These are phyloP conservation scores for Euplagia quadripunctaria DNA, from an alignment of 2,888 invertebrate genomes.

Conservation along the genomic window DNA sequence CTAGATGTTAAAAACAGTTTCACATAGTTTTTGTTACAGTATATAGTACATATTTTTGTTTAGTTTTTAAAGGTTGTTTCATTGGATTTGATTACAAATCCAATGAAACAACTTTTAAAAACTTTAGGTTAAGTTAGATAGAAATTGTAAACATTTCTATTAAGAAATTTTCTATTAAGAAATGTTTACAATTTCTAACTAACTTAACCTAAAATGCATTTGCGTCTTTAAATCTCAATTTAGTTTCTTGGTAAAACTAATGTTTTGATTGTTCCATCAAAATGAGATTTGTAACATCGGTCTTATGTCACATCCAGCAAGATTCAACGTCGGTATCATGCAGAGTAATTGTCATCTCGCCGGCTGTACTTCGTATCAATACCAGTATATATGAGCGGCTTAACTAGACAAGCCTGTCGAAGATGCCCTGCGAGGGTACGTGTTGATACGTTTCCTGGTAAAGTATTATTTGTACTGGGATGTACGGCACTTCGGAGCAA, in stretches of 20 bases:
- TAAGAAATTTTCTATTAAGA: no score
- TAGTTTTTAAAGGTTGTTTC: background rate
- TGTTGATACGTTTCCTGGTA: constrained; percentile 40
- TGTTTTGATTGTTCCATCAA: no score
- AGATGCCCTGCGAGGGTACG: constrained; percentile 54
- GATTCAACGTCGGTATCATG: constrained; percentile 25
- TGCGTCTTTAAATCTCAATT: background rate
- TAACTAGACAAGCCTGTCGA: constrained; percentile 58
- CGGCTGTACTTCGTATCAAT: constrained; percentile 69
- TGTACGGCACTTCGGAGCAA: constrained; percentile 41
- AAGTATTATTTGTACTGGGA: constrained; percentile 53
- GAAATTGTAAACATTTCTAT: no score
- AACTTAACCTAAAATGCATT: background rate
- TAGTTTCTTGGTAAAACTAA: background rate
- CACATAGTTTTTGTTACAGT: background rate
- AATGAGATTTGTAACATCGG: background rate
- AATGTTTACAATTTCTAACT: background rate
- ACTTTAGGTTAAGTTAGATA: no score
- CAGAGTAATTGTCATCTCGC: constrained; percentile 73
- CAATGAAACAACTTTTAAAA: no score
- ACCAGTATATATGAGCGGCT: constrained; percentile 73
- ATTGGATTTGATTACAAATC: no score
- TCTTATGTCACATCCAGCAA: constrained; percentile 27
- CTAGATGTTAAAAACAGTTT: background rate
- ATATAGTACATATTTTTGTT: background rate